phyloP scores from a whole-genome alignment of 30 jellyfish, hydroid and myxozoan genomes.

The Aurelia sp. region DNA sequence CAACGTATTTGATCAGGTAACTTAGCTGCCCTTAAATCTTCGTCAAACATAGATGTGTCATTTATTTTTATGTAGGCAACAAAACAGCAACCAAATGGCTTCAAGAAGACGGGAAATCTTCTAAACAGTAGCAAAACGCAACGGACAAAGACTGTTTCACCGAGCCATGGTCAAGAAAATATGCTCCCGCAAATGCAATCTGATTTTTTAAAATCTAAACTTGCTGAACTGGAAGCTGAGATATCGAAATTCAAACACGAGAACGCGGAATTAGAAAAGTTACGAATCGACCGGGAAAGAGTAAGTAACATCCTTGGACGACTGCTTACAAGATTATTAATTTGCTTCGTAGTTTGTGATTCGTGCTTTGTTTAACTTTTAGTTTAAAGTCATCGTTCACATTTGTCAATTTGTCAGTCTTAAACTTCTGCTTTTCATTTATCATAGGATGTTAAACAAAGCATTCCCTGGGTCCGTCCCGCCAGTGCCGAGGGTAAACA shows the following conservation, averaged over 20 bases:
- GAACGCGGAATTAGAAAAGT: constrained; percentile 57
- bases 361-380: no score
- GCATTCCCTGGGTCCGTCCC: no score
- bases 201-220: constrained; percentile 67
- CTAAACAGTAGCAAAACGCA: not conserved
- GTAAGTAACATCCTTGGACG: constrained; percentile 1
- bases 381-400: no score
- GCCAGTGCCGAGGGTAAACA: no score
- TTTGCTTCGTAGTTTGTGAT: no score
- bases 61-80: not conserved
- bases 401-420: no score
- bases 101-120: not conserved
- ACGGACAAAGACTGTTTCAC: not conserved
- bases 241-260: constrained; percentile 81
- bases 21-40: no score
- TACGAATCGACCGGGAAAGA: constrained; percentile 78
- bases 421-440: no score
- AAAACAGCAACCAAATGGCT: not conserved
- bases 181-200: constrained; percentile 31
- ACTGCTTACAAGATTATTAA: no score
- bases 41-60: no score
- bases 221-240: constrained; percentile 80
- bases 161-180: constrained; percentile 13
- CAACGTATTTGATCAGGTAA: not conserved
- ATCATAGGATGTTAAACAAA: no score